Evolutionary conservation across 2,113 vertebrate genomes (phyloP).

Genomic region (Lepus europaeus): DNA sequence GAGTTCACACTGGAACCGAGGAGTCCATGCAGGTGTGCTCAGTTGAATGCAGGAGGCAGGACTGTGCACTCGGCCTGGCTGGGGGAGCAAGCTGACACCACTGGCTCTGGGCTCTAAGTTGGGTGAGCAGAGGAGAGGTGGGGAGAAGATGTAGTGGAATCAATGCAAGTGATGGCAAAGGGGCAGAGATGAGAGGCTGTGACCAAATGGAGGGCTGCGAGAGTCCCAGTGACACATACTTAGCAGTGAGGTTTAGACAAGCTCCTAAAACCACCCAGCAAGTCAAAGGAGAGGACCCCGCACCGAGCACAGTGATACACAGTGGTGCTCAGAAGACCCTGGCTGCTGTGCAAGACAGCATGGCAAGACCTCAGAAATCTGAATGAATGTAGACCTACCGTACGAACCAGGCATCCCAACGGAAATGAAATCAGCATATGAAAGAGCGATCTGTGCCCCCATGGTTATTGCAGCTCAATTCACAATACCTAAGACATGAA

Average conservation of each 20-base stretch:
- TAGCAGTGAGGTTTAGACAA: not conserved
- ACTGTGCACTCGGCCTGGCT: not conserved
- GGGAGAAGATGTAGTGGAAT: not conserved
- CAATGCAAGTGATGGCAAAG: not conserved
- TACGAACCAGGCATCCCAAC: no score
- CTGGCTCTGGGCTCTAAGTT: rapidly evolving
- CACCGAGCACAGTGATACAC: not conserved
- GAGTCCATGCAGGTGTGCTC: not conserved
- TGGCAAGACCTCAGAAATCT: no score
- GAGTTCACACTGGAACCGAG: not conserved
- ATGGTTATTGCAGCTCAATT: no score
- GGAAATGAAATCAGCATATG: no score
- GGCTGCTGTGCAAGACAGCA: no score
- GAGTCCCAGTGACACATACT: not conserved
- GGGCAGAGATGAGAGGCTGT: not conserved
- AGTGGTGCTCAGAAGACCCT: not conserved
- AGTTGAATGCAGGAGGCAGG: not conserved
- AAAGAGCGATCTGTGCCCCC: no score
- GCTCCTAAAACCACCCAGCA: not conserved
- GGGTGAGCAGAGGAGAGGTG: not conserved
- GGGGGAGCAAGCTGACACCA: not conserved
- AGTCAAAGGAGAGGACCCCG: not conserved
- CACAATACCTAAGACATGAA: no score
- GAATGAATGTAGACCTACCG: no score
- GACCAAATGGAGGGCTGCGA: not conserved